These are phyloP conservation scores for Serranus cabrilla DNA, from an alignment of 2,797 vertebrate species.

Conservation along the genomic window DNA sequence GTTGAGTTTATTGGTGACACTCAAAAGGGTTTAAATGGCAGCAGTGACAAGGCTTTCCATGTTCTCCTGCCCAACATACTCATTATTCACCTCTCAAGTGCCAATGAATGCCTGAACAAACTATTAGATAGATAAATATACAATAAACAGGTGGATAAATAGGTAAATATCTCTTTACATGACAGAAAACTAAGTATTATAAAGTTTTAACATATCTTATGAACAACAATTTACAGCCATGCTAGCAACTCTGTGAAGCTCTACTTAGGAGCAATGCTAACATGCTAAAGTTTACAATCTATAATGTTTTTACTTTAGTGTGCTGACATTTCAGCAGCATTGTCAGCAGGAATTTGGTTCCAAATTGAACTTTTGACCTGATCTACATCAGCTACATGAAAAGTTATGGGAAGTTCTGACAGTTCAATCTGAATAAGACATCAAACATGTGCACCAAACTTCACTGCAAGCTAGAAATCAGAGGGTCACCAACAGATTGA, in stretches of 20 bases:
- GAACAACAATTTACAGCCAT: neutral
- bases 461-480: too few relatives aligned
- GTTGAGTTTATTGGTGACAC: conserved; percentile 29
- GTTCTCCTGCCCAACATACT: conserved; percentile 14
- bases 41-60: neutral
- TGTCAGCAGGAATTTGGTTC: too few relatives aligned
- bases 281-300: neutral
- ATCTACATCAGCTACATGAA: too few relatives aligned
- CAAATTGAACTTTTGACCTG: too few relatives aligned
- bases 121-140: conserved; percentile 5
- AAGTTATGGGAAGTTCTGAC: too few relatives aligned
- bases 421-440: too few relatives aligned
- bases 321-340: neutral
- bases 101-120: neutral
- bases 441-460: too few relatives aligned
- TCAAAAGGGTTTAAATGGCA: conserved; percentile 5
- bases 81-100: conserved; percentile 3
- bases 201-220: neutral
- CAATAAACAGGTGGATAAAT: neutral
- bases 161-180: neutral
- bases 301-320: neutral
- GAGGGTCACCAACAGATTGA: too few relatives aligned
- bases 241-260: neutral
- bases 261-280: neutral
- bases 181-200: neutral